Conservation (phyloP, 2,113 vertebrate genomes). For the Pelecanus crispus region DNA sequence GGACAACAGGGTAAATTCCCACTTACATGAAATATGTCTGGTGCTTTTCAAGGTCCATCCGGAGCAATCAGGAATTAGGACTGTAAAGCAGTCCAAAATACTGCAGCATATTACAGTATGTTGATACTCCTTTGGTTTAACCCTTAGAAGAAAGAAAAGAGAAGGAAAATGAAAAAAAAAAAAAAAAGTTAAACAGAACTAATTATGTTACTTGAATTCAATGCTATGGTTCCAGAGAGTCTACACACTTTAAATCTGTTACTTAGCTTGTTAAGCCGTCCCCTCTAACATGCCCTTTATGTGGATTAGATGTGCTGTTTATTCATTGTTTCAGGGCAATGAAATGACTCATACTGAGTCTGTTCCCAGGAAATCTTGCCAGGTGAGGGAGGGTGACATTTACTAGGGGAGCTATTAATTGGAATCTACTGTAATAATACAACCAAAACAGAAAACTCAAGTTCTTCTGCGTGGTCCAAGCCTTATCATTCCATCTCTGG, state of each 20-base stretch:
- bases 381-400: slow-evolving; percentile 51
- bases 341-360: neutral
- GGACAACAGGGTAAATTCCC: neutral
- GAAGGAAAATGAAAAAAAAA: neutral
- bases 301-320: slow-evolving; percentile 45
- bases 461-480: neutral
- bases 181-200: neutral
- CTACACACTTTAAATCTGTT: neutral
- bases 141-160: neutral
- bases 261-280: slow-evolving; percentile 4
- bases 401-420: neutral
- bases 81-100: neutral
- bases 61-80: neutral
- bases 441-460: neutral
- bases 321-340: slow-evolving; percentile 43
- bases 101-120: rapidly evolving
- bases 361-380: slow-evolving; percentile 50
- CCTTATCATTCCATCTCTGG: slow-evolving; percentile 36
- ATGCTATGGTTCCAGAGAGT: neutral
- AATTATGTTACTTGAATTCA: neutral
- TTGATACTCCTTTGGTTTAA: neutral
- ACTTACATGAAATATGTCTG: neutral
- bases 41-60: neutral
- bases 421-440: neutral
- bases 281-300: slow-evolving; percentile 10